phyloP scores from a whole-genome alignment of 2,888 invertebrate genomes.

The Mimachlamys varia region DNA sequence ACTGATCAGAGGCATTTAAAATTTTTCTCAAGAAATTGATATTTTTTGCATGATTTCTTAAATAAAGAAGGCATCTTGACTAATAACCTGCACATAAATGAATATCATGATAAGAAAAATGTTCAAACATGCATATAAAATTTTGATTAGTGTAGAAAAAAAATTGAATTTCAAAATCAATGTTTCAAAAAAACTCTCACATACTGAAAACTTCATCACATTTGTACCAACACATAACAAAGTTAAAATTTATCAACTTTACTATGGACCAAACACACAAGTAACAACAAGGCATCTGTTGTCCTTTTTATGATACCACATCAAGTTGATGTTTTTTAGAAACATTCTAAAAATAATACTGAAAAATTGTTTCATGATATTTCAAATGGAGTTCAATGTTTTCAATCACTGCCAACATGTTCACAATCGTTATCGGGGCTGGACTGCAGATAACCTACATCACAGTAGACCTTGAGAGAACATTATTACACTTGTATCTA shows the following conservation, averaged over 20 bases:
- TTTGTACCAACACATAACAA: not conserved
- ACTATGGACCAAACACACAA: not conserved
- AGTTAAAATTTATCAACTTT: not conserved
- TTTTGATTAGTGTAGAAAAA: not conserved
- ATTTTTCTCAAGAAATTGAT: not conserved
- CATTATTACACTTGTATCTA: too few relatives aligned
- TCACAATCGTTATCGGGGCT: not conserved
- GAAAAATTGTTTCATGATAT: not conserved
- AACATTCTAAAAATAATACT: not conserved
- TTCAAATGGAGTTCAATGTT: not conserved
- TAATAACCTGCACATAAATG: not conserved
- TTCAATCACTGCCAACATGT: not conserved
- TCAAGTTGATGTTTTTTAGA: not conserved
- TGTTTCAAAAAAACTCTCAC: not conserved
- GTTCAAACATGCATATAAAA: not conserved
- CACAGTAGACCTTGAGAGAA: not conserved
- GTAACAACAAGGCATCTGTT: not conserved
- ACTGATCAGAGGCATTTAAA: not conserved
- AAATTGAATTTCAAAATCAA: not conserved
- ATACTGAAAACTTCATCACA: not conserved
- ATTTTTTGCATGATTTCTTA: conserved; percentile 6
- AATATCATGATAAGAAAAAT: not conserved
- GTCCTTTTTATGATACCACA: not conserved
- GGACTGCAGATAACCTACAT: not conserved
- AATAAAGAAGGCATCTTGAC: not conserved